A percentile compares a stretch with the other conserved stretches of the same genome.
These are phyloP conservation scores for Aspidoscelis tigris DNA, from an alignment of 2,113 vertebrate species.

Conservation along the genomic window DNA sequence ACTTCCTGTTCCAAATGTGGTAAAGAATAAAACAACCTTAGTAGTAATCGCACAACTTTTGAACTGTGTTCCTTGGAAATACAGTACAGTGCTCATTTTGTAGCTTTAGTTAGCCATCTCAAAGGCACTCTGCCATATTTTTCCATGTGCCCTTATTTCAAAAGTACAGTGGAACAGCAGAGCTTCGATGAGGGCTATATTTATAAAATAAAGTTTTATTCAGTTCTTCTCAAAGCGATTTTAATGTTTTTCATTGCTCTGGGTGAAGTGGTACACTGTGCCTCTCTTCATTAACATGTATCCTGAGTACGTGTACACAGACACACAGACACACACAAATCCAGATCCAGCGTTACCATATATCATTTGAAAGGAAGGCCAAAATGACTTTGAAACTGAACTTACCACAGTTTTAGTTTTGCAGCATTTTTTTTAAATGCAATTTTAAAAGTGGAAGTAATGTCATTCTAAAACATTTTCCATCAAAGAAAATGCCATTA, in stretches of 20 bases:
- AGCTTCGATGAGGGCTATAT: conserved; percentile 84
- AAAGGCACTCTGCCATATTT: conserved; percentile 83
- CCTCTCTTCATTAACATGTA: conserved; percentile 84
- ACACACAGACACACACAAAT: background rate
- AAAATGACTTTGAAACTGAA: conserved; percentile 80
- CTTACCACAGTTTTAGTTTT: conserved; percentile 78
- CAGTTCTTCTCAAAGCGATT: conserved; percentile 82
- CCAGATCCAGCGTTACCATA: conserved; percentile 78
- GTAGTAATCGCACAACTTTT: conserved; percentile 89
- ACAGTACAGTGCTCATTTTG: conserved; percentile 82
- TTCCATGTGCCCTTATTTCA: conserved; percentile 88
- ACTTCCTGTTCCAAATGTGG: conserved; percentile 90
- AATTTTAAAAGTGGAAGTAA: conserved; percentile 79
- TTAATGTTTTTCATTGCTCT: conserved; percentile 84
- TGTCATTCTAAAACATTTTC: conserved; percentile 71
- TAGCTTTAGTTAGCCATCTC: conserved; percentile 85
- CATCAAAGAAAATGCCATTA: conserved; percentile 66
- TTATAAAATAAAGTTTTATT: conserved; percentile 90
- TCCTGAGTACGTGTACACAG: conserved; percentile 61
- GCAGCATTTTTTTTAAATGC: conserved; percentile 65
- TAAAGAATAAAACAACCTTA: conserved; percentile 90
- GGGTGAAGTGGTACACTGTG: conserved; percentile 76
- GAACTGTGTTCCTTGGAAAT: conserved; percentile 85
- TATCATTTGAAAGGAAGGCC: conserved; percentile 76
- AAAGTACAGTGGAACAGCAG: conserved; percentile 80